Conservation (phyloP, 2,888 invertebrate genomes). For the Strigamia maritima region DNA sequence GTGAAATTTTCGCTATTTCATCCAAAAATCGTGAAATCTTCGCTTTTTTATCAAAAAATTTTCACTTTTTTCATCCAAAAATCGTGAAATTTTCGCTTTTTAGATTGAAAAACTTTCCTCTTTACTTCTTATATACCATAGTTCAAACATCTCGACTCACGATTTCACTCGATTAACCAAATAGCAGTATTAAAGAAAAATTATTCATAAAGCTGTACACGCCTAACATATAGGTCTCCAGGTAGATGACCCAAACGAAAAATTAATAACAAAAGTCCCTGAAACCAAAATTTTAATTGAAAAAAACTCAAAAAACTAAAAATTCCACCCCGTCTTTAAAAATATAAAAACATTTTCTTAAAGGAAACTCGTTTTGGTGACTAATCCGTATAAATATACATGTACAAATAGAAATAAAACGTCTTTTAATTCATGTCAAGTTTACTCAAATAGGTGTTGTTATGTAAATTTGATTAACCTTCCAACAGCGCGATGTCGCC, state of each 20-base stretch:
- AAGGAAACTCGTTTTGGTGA: neutral
- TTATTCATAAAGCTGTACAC: neutral
- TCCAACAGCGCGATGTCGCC: neutral
- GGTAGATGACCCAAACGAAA: neutral
- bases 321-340: neutral
- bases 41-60: too few relatives aligned
- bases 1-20: too few relatives aligned
- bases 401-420: neutral
- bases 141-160: neutral
- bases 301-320: neutral
- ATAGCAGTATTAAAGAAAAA: neutral
- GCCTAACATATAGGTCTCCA: neutral
- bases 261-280: neutral
- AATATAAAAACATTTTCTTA: neutral
- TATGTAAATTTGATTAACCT: slow-evolving; percentile 17
- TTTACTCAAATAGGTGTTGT: neutral
- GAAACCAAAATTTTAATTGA: neutral
- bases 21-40: too few relatives aligned
- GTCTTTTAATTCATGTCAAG: neutral
- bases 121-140: neutral
- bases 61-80: too few relatives aligned
- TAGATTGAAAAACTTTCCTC: too few relatives aligned
- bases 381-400: neutral
- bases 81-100: too few relatives aligned
- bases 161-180: neutral